Evolutionary conservation across 1,140 invertebrate species (phyloP), one percentile per base, ranked within the genome.

Genomic region (Hetaerina americana): DNA sequence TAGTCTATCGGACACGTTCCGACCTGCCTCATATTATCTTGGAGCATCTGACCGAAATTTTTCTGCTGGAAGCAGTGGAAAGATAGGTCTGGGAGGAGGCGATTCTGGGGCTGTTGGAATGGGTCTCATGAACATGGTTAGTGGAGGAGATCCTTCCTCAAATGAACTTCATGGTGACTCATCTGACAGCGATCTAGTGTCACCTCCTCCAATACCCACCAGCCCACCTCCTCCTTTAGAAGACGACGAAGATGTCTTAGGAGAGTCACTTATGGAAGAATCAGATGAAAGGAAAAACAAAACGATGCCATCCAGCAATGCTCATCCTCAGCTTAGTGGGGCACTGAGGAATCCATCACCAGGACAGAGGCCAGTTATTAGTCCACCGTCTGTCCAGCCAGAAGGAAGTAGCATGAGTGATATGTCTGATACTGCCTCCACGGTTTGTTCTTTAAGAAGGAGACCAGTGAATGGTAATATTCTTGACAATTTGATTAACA

Each of bases 1-100:
- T 77, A 94, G 92, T 78, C 81, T 94, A 24, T 94, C 92, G 0
- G 92, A 94, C 77, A 92, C 90, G 0, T 95, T 94, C 75, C 82
- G 92, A 75, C 92, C 92, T 0, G 92, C 92, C 0, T 94, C 92
- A 0, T 94, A 94, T 77, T 95, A 94, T 77, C 77, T 94, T 57
- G 88, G 90, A 27, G 84, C 83, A 0, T 83, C 74, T 15, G 74
- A 76, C 66, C 72, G 68, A 26, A 69, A n/a, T 15, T 25, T 72
- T n/a, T 71, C 31, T 15, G 72, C 40, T 27, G 28, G 31, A 0
- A 67, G 69, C 10, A 28, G 69, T 5, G 73, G 57, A 8, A 5
- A 70, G 28, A 0, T 25, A 18, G 15, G 82, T 12, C 88, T 73
- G 10, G 74, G 73, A 71, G 70, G 75, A 71, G 40, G n/a, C 26